Percentiles rank a stretch among this genome's conserved stretches.
These are phyloP conservation scores for Cygnus buccinator DNA, from an alignment of 2,113 vertebrate genomes.

Conservation along the genomic window DNA sequence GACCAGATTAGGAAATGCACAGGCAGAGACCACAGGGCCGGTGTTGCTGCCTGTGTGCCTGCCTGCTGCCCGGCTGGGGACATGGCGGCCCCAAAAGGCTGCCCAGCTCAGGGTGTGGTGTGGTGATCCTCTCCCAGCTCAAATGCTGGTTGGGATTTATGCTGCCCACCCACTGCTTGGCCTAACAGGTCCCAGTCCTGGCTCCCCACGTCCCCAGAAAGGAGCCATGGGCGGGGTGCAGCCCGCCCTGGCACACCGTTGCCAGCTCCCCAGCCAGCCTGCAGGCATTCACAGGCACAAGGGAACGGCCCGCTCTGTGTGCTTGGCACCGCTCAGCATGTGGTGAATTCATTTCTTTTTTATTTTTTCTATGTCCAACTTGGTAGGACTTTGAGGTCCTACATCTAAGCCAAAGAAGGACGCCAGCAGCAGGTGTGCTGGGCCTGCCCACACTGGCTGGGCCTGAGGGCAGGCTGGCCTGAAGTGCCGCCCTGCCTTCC, in stretches of 20 bases:
- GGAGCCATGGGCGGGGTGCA: background rate
- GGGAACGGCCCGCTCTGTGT: background rate
- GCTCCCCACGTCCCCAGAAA: background rate
- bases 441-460: background rate
- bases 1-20: background rate
- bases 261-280: too few species aligned
- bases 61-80: background rate
- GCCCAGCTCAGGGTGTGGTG: fast-evolving
- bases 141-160: background rate
- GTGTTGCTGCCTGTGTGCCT: background rate
- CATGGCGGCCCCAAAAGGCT: background rate
- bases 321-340: background rate
- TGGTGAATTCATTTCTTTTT: too few species aligned
- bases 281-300: background rate
- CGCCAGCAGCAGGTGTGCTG: background rate
- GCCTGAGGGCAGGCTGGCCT: background rate
- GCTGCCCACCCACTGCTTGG: background rate
- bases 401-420: background rate
- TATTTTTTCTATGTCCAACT: background rate
- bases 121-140: background rate
- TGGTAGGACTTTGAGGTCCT: background rate
- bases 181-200: background rate
- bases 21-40: background rate
- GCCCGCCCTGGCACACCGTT: background rate
- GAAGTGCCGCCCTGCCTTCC: background rate